These are phyloP conservation scores for Sebastiscus albofasciatus DNA, from an alignment of 2,797 vertebrate genomes.

Conservation along the genomic window DNA sequence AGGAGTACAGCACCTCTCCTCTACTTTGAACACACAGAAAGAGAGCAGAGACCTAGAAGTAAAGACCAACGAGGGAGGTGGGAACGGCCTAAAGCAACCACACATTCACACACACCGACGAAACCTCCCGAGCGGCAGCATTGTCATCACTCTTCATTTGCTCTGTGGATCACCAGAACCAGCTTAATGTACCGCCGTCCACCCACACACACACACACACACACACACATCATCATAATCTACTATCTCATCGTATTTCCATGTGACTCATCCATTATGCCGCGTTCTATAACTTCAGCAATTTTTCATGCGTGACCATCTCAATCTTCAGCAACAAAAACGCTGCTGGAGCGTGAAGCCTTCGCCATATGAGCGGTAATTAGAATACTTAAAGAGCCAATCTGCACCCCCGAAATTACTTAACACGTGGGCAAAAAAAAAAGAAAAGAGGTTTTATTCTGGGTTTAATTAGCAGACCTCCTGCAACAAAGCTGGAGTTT, in stretches of 20 bases:
- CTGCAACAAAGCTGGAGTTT: constrained; percentile 31
- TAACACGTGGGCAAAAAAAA: constrained; percentile 26
- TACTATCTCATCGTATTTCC: constrained; percentile 60
- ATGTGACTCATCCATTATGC: constrained; percentile 54
- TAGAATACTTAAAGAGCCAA: constrained; percentile 57
- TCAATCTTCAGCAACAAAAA: constrained; percentile 70
- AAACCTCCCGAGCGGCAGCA: constrained; percentile 24
- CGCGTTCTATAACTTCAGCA: constrained; percentile 59
- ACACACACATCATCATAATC: constrained; percentile 54
- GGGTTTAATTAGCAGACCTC: constrained; percentile 46
- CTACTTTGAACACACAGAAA: background rate
- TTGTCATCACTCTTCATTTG: constrained; percentile 59
- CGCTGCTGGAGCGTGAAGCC: constrained; percentile 46
- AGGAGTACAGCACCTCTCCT: background rate
- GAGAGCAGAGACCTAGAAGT: background rate
- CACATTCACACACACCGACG: background rate
- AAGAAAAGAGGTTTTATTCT: constrained; percentile 11
- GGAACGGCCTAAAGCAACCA: background rate
- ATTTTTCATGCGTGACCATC: constrained; percentile 67
- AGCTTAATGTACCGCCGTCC: constrained; percentile 6
- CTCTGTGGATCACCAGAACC: constrained; percentile 28
- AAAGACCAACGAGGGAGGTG: constrained; percentile 12
- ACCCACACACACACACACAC: background rate
- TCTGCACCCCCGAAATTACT: constrained; percentile 30
- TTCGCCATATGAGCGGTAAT: constrained; percentile 63